Conservation (phyloP, 1,140 invertebrate species). For the Globodera rostochiensis region DNA sequence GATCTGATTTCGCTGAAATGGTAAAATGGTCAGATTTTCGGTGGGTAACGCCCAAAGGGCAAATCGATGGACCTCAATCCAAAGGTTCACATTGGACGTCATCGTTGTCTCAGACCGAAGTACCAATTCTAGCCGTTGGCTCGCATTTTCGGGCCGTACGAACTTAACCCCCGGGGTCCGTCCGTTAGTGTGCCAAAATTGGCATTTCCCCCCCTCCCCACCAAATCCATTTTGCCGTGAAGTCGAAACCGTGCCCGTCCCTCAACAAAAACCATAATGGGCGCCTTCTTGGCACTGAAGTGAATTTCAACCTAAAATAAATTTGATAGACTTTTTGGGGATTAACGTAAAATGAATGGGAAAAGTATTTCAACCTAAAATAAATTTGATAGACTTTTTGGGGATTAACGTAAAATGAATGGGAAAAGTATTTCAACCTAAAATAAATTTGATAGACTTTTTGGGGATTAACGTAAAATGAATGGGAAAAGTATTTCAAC, state of each 20-base stretch:
- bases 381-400: too few relatives aligned
- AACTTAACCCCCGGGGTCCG: constrained; percentile 5
- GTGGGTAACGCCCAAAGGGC: neutral
- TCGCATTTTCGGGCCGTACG: constrained; percentile 34
- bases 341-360: too few relatives aligned
- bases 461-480: too few relatives aligned
- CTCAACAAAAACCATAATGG: constrained; percentile 63
- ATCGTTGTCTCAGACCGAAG: constrained; percentile 61
- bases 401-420: too few relatives aligned
- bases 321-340: too few relatives aligned
- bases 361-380: too few relatives aligned
- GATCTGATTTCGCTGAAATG: constrained; percentile 15
- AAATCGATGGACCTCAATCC: constrained; percentile 43
- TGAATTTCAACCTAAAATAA: constrained; percentile 57
- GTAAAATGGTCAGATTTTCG: neutral
- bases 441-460: too few relatives aligned
- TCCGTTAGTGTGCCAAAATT: neutral
- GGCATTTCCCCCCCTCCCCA: neutral
- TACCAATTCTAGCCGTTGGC: constrained; percentile 38
- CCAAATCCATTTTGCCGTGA: constrained; percentile 60
- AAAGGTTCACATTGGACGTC: constrained; percentile 63
- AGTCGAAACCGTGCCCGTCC: constrained; percentile 58
- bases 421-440: too few relatives aligned
- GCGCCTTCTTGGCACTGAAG: constrained; percentile 63
- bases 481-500: too few relatives aligned